Evolutionary conservation across 2,797 vertebrate species (phyloP), one percentile per base, ranked within the genome.

Genomic region (Chiroxiphia lanceolata): DNA sequence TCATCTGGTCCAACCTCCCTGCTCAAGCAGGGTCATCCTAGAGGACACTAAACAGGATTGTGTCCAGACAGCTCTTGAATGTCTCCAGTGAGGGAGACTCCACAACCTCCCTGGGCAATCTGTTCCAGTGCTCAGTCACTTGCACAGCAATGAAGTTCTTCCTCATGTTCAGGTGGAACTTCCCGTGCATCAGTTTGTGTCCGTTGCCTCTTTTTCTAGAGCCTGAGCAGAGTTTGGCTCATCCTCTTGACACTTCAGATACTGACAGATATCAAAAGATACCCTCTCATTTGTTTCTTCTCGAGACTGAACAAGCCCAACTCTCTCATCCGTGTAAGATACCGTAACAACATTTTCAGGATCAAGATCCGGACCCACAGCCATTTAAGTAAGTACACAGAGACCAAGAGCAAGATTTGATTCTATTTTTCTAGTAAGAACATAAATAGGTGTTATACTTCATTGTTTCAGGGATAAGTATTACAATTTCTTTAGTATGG

Each of bases 291-390:
- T 0, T 25, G 19, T n/a, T 14, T 63, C 56, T 26, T 69, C 63
- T 54, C 2, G 10, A 75, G 56, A 26, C 59, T 61, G 59, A 60
- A 38, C 57, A 38, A 60, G 22, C 26, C 31, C 31, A 54, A 11
- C 25, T 44, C 26, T 34, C 54, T 77, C 36, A 17, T 57, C 7
- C 6, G 16, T 0, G 0, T 6, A n/a, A 63, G 27, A n/a, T 7
- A 44, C 3, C 23, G 8, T 26, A 64, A 44, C 36, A 63, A n/a
- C 19, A 56, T 57, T 77, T 70, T 38, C 44, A 50, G 57, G 27
- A 44, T 27, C 50, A 64, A 44, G 19, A 38, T 50, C 27, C 29
- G 36, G 48, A 70, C n/a, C 63, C 50, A 70, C 9, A 51, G 27
- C 16, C 14, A 77, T 56, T 44, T 44, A 44, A 44, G 11, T 47